A percentile compares a stretch with the other conserved stretches of the same genome.
These are phyloP conservation scores for Limnephilus lunatus DNA, from an alignment of 2,888 invertebrate genomes.

Conservation along the genomic window DNA sequence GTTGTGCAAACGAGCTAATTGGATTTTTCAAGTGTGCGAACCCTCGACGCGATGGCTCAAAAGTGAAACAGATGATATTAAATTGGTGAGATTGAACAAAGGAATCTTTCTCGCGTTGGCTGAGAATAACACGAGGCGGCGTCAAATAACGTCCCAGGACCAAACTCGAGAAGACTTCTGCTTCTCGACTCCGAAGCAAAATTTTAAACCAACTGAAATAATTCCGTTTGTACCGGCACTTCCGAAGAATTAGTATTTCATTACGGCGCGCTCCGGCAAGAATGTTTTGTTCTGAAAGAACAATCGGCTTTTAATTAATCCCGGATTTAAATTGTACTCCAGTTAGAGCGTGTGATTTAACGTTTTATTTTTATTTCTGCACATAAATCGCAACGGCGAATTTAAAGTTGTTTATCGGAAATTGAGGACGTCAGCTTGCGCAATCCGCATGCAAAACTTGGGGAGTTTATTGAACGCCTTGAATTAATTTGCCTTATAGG, in stretches of 20 bases:
- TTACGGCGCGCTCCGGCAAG: conserved; percentile 24
- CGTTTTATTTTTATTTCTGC: conserved; percentile 8
- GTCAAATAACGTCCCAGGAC: conserved; percentile 4
- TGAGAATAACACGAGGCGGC: background rate
- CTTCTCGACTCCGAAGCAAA: conserved; percentile 9
- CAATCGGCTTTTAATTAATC: conserved; percentile 31
- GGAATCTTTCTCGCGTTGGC: background rate
- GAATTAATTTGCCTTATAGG: background rate
- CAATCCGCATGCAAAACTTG: background rate
- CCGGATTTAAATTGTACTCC: conserved; percentile 26
- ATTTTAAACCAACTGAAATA: conserved; percentile 35
- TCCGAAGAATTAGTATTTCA: conserved; percentile 43
- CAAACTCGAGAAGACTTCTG: conserved; percentile 3
- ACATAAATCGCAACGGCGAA: conserved; percentile 17
- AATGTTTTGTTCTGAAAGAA: conserved; percentile 13
- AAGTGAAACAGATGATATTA: conserved; percentile 2
- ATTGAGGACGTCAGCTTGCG: conserved; percentile 2
- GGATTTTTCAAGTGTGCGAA: background rate
- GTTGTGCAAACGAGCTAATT: background rate
- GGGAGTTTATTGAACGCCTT: background rate
- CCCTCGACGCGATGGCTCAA: background rate
- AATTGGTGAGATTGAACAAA: conserved; percentile 16
- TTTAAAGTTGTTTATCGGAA: conserved; percentile 6
- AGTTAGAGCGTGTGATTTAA: conserved; percentile 15
- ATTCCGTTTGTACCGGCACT: conserved; percentile 32